Evolutionary conservation across 2,888 invertebrate species (phyloP).

Genomic region (Torymus auratus): DNA sequence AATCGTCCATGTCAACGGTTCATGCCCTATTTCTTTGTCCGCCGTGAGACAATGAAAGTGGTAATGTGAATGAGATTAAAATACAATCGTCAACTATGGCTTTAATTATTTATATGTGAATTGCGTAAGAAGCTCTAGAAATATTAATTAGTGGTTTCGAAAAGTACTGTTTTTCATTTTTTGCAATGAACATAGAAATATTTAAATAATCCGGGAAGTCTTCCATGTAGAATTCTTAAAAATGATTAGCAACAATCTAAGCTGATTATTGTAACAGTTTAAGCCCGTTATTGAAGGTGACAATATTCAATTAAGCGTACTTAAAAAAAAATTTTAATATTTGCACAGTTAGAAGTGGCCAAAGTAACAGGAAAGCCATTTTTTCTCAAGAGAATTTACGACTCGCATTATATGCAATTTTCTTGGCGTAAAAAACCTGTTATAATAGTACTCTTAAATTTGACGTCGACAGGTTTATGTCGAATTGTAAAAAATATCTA

Average conservation of each 20-base stretch:
- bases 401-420: constrained; percentile 1
- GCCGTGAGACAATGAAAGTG: not conserved
- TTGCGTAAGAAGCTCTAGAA: too few species aligned
- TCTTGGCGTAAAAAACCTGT: not conserved
- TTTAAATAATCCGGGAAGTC: too few species aligned
- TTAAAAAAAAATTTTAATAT: constrained; percentile 2
- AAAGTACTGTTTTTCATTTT: too few species aligned
- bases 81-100: too few species aligned
- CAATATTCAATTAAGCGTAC: constrained; percentile 2
- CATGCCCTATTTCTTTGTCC: not conserved
- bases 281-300: not conserved
- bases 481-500: not conserved
- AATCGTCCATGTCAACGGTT: not conserved
- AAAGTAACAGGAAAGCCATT: not conserved
- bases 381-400: not conserved
- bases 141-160: too few species aligned
- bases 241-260: too few species aligned
- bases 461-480: constrained; percentile 4
- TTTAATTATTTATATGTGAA: too few species aligned
- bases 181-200: too few species aligned
- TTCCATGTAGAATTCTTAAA: too few species aligned
- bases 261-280: too few species aligned
- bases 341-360: constrained; percentile 8
- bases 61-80: not conserved
- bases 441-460: not conserved